Percentiles rank a stretch among this genome's conserved stretches.
Evolutionary conservation across 2,888 invertebrate species (phyloP).

Genomic region (Pollenia angustigena): DNA sequence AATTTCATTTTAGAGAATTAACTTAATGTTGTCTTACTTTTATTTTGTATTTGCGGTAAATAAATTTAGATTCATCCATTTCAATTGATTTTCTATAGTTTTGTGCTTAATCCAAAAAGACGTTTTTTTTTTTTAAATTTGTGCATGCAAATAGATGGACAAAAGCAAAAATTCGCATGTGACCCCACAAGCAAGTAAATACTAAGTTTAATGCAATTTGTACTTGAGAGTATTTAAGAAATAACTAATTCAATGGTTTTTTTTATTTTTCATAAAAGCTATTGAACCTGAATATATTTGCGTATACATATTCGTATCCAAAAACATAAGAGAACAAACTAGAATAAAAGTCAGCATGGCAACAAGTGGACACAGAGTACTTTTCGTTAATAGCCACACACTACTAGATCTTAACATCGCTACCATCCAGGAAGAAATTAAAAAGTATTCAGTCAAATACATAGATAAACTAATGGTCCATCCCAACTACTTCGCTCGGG

Average conservation of each 20-base stretch:
- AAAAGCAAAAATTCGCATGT: background rate
- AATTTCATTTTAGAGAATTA: conserved; percentile 35
- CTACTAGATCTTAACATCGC: no score
- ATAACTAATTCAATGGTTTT: background rate
- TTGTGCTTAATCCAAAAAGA: conserved; percentile 8
- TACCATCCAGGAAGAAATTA: no score
- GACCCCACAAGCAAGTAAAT: background rate
- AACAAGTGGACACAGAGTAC: no score
- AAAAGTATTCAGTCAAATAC: no score
- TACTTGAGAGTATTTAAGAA: background rate
- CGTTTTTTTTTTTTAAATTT: background rate
- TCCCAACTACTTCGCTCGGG: no score
- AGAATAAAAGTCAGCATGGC: no score
- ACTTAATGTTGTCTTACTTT: conserved; percentile 34
- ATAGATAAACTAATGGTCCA: no score
- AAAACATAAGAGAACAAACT: no score
- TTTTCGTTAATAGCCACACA: no score
- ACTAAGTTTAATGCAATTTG: background rate
- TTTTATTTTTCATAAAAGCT: background rate
- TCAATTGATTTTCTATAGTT: conserved; percentile 1
- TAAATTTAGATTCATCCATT: conserved; percentile 1
- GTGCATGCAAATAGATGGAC: background rate
- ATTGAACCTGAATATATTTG: no score
- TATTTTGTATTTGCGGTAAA: background rate
- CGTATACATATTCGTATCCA: no score